Evolutionary conservation across 2,888 invertebrate species (phyloP).

Genomic region (Thecophora atra): DNA sequence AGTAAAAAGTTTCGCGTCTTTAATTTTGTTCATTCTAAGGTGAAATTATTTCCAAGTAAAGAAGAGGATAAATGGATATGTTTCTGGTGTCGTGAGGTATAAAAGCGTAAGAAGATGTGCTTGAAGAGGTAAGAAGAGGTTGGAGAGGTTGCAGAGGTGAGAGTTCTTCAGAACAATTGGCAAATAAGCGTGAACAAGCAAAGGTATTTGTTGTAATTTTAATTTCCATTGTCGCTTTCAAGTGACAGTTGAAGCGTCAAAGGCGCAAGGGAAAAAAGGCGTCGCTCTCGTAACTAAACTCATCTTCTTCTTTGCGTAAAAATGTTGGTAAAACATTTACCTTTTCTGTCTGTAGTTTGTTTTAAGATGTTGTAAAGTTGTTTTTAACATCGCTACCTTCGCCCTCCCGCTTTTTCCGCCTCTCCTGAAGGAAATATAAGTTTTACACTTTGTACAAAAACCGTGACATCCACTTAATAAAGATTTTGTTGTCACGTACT

Average conservation of each 20-base stretch:
- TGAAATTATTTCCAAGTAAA: constrained; percentile 2
- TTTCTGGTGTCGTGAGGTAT: too few relatives aligned
- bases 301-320: constrained; percentile 2
- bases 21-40: constrained; percentile 10
- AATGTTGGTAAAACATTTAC: constrained; percentile 30
- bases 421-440: not conserved
- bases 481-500: constrained; percentile 57
- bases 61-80: not conserved
- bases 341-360: constrained; percentile 19
- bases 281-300: not conserved
- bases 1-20: constrained; percentile 30
- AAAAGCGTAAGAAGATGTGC: too few relatives aligned
- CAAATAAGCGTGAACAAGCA: constrained; percentile 33
- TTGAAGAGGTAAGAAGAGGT: too few relatives aligned
- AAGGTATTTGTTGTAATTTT: constrained; percentile 52
- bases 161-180: constrained; percentile 18
- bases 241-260: constrained; percentile 23
- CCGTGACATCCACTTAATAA: constrained; percentile 13
- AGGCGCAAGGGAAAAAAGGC: not conserved
- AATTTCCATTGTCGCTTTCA: constrained; percentile 50
- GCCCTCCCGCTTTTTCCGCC: not conserved
- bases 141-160: not conserved
- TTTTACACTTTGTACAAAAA: constrained; percentile 12
- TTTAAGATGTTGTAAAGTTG: not conserved
- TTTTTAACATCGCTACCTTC: constrained; percentile 1